Evolutionary conservation across 2,797 vertebrate genomes (phyloP).

Genomic region (Muscicapa comitata): DNA sequence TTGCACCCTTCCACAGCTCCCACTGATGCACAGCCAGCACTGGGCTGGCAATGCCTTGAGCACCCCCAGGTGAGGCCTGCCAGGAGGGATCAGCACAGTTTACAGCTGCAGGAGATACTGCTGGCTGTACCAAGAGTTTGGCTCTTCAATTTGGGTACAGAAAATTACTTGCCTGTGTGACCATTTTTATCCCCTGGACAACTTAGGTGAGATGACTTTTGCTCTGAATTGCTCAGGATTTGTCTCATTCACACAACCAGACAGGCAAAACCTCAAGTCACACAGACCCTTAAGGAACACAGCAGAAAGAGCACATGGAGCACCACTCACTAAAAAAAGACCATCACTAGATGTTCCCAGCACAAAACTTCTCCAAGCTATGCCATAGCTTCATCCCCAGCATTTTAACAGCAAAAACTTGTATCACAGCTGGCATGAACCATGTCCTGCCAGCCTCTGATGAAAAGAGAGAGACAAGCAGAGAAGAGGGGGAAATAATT

Average conservation of each 20-base stretch:
- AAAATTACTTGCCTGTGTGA: not conserved
- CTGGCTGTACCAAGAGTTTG: not conserved
- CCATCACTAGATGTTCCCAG: not conserved
- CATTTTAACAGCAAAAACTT: not conserved
- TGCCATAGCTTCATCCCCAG: not conserved
- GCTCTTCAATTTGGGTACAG: not conserved
- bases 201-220: not conserved
- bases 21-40: not conserved
- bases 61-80: not conserved
- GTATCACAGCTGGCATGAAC: not conserved
- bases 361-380: not conserved
- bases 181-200: not conserved
- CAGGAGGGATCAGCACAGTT: not conserved
- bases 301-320: not conserved
- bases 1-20: conserved; percentile 1
- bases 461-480: not conserved
- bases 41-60: not conserved
- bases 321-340: not conserved
- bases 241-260: not conserved
- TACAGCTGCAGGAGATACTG: not conserved
- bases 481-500: not conserved
- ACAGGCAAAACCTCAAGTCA: not conserved
- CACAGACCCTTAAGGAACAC: not conserved
- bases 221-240: not conserved
- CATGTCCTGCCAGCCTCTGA: not conserved